A percentile compares a stretch with the other conserved stretches of the same genome.
Evolutionary conservation across 2,113 vertebrate species (phyloP).

Genomic region (Murina feae): DNA sequence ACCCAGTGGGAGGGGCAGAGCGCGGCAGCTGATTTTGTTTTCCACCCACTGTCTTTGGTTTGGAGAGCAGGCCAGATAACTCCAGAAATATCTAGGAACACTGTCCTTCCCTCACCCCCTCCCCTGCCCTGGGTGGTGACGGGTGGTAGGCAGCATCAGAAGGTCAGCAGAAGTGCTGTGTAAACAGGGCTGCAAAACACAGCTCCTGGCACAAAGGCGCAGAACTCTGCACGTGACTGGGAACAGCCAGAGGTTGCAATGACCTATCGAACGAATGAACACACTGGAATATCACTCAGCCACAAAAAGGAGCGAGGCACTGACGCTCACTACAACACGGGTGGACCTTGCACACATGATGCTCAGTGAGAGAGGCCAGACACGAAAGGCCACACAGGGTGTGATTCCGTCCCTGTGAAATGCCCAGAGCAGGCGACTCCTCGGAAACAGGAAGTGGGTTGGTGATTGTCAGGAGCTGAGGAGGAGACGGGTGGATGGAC

Average conservation of each 20-base stretch:
- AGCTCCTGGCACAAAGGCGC: neutral
- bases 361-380: neutral
- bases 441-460: neutral
- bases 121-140: neutral
- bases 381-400: neutral
- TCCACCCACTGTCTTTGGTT: neutral
- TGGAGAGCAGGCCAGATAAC: neutral
- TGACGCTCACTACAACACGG: fast-evolving
- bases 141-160: neutral
- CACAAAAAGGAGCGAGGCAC: fast-evolving
- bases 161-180: neutral
- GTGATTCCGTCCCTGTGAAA: too few species aligned
- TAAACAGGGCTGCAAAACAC: neutral
- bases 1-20: fast-evolving
- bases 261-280: neutral
- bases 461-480: neutral
- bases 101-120: too few species aligned
- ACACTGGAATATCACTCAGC: neutral
- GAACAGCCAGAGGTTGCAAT: neutral
- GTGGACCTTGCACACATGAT: neutral
- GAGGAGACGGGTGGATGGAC: neutral
- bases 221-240: neutral
- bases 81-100: conserved; percentile 25
- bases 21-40: neutral
- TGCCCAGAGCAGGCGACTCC: neutral